Base-by-base conservation (phyloP, 2,797 vertebrate species). In the Falco concolor region DNA sequence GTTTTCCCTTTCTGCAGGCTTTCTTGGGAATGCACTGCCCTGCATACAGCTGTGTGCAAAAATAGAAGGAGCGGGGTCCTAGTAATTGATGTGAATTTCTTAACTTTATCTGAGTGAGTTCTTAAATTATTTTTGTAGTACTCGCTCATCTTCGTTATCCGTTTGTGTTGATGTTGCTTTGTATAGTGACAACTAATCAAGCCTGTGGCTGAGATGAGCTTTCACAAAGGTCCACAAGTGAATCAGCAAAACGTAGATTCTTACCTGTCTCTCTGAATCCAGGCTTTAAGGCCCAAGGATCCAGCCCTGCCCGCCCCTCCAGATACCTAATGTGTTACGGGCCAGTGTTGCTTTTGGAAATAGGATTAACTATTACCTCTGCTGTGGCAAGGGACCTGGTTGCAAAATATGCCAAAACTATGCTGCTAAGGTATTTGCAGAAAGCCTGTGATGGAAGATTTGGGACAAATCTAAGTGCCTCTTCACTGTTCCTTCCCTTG, bases 241-340 rank as follows among this genome's bases (percentile, higher is more conserved):
- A 50, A 68, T 68, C 22, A 25, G 15, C 8, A 9, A 82, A 61
- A 73, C 13, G 16, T 6, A 59, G 12, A 36, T 80, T 74, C 22
- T 44, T 47, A 8, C 0, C 0, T 32, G 32, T 61, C 4, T 52
- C 28, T 45, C 54, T 53, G 40, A 86, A 93, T 61, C 47, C 44
- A 54, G 70, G 45, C 22, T 78, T 76, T 61, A 76, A 72, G 21
- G n/a, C 24, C 44, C n/a, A 36, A 61, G 60, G 14, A 81, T 81
- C n/a, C n/a, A 74, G 52, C 40, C 16, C 3, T 10, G 13, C 0
- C 12, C 12, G 10, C 19, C 3, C 13, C 15, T 0, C 12, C 13
- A 12, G 54, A 78, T 38, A 50, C 23, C 25, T 68, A 10, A 53
- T 16, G 14, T 73, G 23, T 59, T 57, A 53, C 79, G 38, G 87